Evolutionary conservation across 2,888 invertebrate genomes (phyloP).

Genomic region (Callimorpha dominula): DNA sequence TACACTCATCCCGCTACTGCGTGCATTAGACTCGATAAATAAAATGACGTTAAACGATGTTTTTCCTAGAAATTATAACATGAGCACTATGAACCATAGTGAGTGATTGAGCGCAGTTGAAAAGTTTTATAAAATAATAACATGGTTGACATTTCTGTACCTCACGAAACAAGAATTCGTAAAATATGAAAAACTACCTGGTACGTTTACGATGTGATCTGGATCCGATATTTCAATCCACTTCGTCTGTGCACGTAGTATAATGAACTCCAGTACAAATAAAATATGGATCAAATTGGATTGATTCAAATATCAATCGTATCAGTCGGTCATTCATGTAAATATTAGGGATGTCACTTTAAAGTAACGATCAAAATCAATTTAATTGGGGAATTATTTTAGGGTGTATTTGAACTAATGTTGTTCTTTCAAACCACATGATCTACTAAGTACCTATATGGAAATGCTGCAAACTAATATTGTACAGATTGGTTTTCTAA

Average conservation of each 20-base stretch:
- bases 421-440: not conserved
- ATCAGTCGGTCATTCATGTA: constrained; percentile 54
- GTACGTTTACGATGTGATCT: constrained; percentile 61
- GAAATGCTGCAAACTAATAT: not conserved
- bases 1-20: not conserved
- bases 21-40: not conserved
- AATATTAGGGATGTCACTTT: constrained; percentile 44
- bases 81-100: not conserved
- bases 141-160: constrained; percentile 43
- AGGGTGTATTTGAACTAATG: not conserved
- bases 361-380: constrained; percentile 25
- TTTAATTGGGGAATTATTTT: constrained; percentile 6
- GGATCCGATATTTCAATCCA: constrained; percentile 62
- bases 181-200: constrained; percentile 65
- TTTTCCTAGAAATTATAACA: not conserved
- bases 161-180: constrained; percentile 51
- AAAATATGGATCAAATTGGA: constrained; percentile 58
- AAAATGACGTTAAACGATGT: not conserved
- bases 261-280: constrained; percentile 56
- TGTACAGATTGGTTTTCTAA: not conserved
- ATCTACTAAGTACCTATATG: not conserved
- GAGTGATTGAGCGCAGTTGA: not conserved
- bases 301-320: constrained; percentile 50
- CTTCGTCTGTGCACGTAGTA: constrained; percentile 47
- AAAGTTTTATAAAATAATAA: constrained; percentile 36